Conservation (phyloP, 2,113 vertebrate species). For the Odobenus rosmarus region DNA sequence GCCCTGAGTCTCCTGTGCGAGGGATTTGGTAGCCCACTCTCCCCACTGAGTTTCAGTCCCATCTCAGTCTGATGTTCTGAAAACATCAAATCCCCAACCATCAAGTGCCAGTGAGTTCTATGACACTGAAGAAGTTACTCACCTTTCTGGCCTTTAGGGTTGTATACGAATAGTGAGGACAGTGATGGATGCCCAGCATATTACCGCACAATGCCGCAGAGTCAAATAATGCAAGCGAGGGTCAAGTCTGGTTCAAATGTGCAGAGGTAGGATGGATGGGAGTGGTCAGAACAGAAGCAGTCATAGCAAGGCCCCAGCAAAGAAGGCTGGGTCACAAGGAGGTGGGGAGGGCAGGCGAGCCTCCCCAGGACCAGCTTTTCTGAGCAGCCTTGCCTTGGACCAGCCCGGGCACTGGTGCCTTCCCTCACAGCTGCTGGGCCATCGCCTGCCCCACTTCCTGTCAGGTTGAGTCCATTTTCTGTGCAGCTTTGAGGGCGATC, state of each 20-base stretch:
- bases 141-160: not conserved
- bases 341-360: not conserved
- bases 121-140: not conserved
- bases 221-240: not conserved
- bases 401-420: not conserved
- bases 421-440: not conserved
- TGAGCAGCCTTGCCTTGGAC: not conserved
- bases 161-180: not conserved
- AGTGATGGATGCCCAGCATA: rapidly evolving
- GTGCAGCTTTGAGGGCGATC: not conserved
- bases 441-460: not conserved
- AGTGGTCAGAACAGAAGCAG: not conserved
- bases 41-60: not conserved
- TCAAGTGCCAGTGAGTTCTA: not conserved
- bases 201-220: not conserved
- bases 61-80: not conserved
- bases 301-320: not conserved
- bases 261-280: not conserved
- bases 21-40: not conserved
- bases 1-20: not conserved
- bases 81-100: not conserved
- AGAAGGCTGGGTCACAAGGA: not conserved
- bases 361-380: not conserved
- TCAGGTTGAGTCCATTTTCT: not conserved
- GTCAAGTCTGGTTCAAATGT: not conserved